Conservation (phyloP, 53 echinoderm and acorn worm species). For the Holothuria scabra region DNA sequence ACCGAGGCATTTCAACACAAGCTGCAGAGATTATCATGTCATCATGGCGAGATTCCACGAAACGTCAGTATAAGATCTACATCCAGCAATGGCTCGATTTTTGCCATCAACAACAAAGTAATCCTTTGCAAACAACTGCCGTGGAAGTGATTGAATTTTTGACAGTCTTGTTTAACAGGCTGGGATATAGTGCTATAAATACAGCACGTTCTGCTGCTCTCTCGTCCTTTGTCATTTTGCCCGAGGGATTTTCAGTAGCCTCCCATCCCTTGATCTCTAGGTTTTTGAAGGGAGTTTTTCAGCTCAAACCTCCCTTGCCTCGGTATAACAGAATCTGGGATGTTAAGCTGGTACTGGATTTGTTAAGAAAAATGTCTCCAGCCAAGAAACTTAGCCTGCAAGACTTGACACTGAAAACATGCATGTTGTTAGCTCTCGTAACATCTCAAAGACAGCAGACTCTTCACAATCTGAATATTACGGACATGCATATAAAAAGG, state of each 20-base stretch:
- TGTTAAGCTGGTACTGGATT: too few relatives aligned
- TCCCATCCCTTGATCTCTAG: constrained; percentile 57
- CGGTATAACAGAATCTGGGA: constrained; percentile 55
- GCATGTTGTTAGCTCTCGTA: too few relatives aligned
- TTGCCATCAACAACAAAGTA: constrained; percentile 21
- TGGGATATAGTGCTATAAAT: constrained; percentile 24
- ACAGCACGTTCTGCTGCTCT: background rate
- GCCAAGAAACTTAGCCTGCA: constrained; percentile 35
- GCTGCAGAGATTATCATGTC: constrained; percentile 58
- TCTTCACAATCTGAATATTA: constrained; percentile 34
- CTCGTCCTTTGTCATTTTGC: background rate
- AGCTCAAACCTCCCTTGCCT: constrained; percentile 33
- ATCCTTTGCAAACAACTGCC: constrained; percentile 31
- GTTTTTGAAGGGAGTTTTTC: constrained; percentile 67
- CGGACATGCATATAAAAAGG: constrained; percentile 32
- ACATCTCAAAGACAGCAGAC: constrained; percentile 60
- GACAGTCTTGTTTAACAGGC: constrained; percentile 6
- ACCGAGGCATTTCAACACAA: constrained; percentile 36
- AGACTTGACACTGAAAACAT: constrained; percentile 51
- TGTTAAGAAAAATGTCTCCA: constrained; percentile 47
- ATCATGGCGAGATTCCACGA: constrained; percentile 58
- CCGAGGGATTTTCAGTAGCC: constrained; percentile 35
- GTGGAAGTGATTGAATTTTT: constrained; percentile 17
- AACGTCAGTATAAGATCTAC: constrained; percentile 9
- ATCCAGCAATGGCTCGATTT: constrained; percentile 18